Conservation (phyloP, 2,113 vertebrate genomes). For the Hyaena hyaena region DNA sequence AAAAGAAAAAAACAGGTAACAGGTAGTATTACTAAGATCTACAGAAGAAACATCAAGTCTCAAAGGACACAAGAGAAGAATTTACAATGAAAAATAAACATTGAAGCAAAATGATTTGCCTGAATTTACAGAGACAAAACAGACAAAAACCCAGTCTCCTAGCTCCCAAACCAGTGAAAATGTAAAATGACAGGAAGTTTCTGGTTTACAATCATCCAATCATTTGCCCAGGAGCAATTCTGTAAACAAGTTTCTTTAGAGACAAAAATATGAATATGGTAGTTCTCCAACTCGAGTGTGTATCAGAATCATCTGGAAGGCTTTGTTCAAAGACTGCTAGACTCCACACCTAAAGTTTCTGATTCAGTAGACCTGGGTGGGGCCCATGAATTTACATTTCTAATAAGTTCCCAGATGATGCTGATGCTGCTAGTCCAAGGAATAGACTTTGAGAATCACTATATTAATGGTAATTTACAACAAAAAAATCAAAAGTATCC, state of each 20-base stretch:
- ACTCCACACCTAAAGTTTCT: not conserved
- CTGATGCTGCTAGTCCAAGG: not conserved
- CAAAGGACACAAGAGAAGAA: not conserved
- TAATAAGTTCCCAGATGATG: not conserved
- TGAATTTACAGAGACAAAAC: not conserved
- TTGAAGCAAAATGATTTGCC: not conserved
- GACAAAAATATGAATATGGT: not conserved
- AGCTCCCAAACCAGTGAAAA: not conserved
- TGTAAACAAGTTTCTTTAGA: not conserved
- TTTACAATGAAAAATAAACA: slow-evolving; percentile 17
- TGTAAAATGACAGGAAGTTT: not conserved
- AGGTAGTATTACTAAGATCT: not conserved
- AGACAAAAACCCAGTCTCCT: not conserved
- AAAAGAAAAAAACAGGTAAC: not conserved
- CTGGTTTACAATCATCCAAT: not conserved
- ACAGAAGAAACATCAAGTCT: not conserved
- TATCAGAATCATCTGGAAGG: not conserved
- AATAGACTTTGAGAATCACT: not conserved
- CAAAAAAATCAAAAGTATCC: slow-evolving; percentile 2
- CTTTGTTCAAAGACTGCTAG: not conserved
- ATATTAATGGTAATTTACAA: not conserved
- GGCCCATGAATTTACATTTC: not conserved
- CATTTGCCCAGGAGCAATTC: not conserved
- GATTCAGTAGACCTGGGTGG: not conserved
- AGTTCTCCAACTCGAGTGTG: not conserved